phyloP scores from a whole-genome alignment of 2,113 vertebrate genomes.

The Pteropus alecto region DNA sequence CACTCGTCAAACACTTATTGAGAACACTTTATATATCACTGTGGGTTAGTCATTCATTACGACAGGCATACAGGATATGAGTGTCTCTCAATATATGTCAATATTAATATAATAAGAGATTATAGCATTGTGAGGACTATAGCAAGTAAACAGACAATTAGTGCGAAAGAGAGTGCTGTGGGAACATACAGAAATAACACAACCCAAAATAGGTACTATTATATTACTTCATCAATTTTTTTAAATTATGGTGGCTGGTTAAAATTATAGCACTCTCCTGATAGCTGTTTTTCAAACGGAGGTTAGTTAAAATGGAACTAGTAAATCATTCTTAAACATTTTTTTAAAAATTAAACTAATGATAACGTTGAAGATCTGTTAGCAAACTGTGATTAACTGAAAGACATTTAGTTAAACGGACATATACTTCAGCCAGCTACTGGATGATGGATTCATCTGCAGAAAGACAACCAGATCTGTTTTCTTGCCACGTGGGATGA shows the following conservation, averaged over 20 bases:
- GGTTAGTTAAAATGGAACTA: background rate
- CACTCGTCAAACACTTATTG: background rate
- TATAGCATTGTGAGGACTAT: background rate
- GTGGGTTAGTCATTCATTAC: background rate
- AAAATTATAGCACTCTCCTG: background rate
- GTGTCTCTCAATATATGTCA: background rate
- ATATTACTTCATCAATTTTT: background rate
- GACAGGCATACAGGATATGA: background rate
- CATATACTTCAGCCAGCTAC: background rate
- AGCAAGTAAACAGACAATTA: background rate
- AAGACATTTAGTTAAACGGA: background rate
- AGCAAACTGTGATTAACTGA: background rate
- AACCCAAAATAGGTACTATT: background rate
- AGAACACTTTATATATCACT: background rate
- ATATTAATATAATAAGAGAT: background rate
- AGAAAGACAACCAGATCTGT: background rate
- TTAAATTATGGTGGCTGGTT: background rate
- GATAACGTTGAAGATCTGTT: background rate
- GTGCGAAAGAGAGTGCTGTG: background rate
- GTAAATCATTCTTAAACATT: background rate
- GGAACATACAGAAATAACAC: background rate
- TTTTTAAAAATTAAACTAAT: background rate
- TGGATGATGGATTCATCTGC: background rate
- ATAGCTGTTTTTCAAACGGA: background rate
- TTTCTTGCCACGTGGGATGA: constrained; percentile 12